A percentile compares a stretch with the other conserved stretches of the same genome.
Conservation (phyloP, 2,888 invertebrate genomes). For the Lepetodrilus schrolli region DNA sequence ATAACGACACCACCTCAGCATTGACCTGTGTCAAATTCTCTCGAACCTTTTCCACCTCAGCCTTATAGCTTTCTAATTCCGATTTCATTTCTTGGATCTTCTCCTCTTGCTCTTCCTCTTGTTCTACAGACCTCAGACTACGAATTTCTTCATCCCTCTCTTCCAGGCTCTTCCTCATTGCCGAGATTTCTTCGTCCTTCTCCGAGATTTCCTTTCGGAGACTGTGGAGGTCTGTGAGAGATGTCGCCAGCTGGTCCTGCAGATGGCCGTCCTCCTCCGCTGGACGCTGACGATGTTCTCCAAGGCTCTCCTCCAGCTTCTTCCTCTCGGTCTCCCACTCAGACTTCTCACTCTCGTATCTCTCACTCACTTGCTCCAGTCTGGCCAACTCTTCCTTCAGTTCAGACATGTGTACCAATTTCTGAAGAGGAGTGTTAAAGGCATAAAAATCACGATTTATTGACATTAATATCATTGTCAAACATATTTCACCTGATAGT, state of each 20-base stretch:
- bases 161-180: background rate
- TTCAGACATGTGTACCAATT: constrained; percentile 33
- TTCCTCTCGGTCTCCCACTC: background rate
- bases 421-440: constrained; percentile 23
- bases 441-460: background rate
- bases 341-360: background rate
- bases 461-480: background rate
- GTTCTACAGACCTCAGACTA: too few species aligned
- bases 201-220: background rate
- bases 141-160: background rate
- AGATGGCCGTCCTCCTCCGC: background rate
- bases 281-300: background rate
- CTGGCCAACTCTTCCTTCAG: constrained; percentile 36
- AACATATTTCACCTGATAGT: too few species aligned
- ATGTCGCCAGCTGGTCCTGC: background rate
- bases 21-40: too few species aligned
- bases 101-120: background rate
- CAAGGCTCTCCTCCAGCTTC: background rate
- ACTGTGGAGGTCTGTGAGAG: background rate
- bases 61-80: background rate
- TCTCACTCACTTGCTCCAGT: background rate
- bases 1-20: background rate
- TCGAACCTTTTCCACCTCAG: background rate
- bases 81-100: background rate
- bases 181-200: constrained; percentile 3